These are phyloP conservation scores for Rhyacophila evoluta DNA, from an alignment of 2,888 invertebrate species.

Conservation along the genomic window DNA sequence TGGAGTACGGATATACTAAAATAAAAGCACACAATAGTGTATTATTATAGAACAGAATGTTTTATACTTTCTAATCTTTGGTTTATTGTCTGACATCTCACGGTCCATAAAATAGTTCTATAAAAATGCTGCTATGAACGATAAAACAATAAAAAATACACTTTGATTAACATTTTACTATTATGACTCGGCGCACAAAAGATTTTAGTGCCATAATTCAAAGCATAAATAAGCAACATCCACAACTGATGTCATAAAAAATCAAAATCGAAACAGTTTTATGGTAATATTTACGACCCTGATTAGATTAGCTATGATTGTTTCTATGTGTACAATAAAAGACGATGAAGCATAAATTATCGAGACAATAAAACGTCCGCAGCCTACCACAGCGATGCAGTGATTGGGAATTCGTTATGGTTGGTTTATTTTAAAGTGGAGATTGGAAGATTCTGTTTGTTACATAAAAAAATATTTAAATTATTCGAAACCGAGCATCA, in stretches of 20 bases:
- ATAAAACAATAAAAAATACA: constrained; percentile 14
- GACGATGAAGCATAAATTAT: constrained; percentile 39
- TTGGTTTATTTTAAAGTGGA: not conserved
- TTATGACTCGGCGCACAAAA: constrained; percentile 11
- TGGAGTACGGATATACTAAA: too few relatives aligned
- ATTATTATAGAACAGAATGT: too few relatives aligned
- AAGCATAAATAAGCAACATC: constrained; percentile 10
- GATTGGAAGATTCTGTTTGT: not conserved
- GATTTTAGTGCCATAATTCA: not conserved
- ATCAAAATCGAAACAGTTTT: constrained; percentile 39
- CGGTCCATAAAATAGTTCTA: not conserved
- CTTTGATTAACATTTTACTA: not conserved
- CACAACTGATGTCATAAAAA: constrained; percentile 32
- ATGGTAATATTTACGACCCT: constrained; percentile 39
- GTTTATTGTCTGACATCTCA: not conserved
- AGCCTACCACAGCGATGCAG: not conserved
- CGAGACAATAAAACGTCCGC: constrained; percentile 30
- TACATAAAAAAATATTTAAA: too few relatives aligned
- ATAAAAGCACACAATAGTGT: too few relatives aligned
- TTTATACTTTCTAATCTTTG: not conserved
- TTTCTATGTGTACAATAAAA: constrained; percentile 31
- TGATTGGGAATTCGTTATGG: not conserved
- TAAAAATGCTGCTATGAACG: not conserved
- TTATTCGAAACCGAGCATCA: too few relatives aligned
- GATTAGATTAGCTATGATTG: constrained; percentile 47